Conservation (phyloP, 53 echinoderm and acorn worm genomes). For the Mesocentrotus franciscanus region DNA sequence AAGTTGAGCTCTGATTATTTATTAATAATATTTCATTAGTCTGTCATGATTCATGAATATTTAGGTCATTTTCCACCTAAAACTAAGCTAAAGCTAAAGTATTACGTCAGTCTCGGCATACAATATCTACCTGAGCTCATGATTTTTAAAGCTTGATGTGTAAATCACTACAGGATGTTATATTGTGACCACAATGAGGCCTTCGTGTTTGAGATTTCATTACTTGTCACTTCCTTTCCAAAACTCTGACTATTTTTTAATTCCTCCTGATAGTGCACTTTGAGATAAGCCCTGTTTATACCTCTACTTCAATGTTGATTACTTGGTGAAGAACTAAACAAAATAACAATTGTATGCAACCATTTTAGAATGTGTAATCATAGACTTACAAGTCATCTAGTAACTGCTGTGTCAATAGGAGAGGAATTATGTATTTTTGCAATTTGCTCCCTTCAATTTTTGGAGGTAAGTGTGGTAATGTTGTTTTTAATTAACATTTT, state of each 20-base stretch:
- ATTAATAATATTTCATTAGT: not conserved
- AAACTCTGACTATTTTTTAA: constrained; percentile 35
- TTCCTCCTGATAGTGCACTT: not conserved
- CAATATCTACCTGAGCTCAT: not conserved
- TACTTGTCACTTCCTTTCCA: constrained; percentile 51
- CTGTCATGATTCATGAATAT: not conserved
- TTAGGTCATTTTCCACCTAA: not conserved
- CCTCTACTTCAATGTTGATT: not conserved
- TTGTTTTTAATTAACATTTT: not conserved
- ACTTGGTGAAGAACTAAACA: not conserved
- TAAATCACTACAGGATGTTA: constrained; percentile 35
- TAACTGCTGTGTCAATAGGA: not conserved
- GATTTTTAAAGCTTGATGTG: not conserved
- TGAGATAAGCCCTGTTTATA: constrained; percentile 28
- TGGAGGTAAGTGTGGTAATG: constrained; percentile 32
- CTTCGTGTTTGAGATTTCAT: not conserved
- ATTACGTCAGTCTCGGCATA: not conserved
- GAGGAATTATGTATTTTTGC: constrained; percentile 60
- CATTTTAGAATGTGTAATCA: not conserved
- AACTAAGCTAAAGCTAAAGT: not conserved
- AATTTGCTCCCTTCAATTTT: constrained; percentile 53
- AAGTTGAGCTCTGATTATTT: not conserved
- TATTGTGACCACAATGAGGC: constrained; percentile 33
- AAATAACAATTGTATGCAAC: not conserved
- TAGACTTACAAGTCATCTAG: not conserved